Conservation (phyloP, 2,797 vertebrate species). For the Phataginus tetradactyla region DNA sequence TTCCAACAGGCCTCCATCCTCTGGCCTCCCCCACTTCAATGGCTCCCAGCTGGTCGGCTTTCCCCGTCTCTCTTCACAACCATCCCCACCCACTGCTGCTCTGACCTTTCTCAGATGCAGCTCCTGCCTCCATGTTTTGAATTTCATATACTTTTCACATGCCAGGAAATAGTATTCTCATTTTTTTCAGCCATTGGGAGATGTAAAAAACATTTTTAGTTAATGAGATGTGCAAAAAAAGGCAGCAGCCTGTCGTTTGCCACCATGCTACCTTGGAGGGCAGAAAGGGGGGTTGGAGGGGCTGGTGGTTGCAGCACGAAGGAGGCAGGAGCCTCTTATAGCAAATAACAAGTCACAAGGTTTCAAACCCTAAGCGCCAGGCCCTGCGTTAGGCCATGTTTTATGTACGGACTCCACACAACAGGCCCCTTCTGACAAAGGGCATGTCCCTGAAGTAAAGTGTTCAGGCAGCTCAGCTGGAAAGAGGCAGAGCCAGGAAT, state of each 20-base stretch:
- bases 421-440: not conserved
- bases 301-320: rapidly evolving
- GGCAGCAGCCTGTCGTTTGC: not conserved
- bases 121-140: not conserved
- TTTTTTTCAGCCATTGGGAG: not conserved
- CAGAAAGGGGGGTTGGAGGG: not conserved
- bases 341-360: not conserved
- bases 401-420: not conserved
- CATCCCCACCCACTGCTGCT: not conserved
- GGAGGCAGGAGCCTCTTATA: too few relatives aligned
- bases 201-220: not conserved
- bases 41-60: not conserved
- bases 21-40: not conserved
- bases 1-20: not conserved
- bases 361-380: not conserved
- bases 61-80: not conserved
- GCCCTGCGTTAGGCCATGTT: not conserved
- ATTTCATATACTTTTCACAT: not conserved
- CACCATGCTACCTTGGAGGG: not conserved
- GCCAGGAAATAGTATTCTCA: not conserved
- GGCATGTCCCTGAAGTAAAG: not conserved
- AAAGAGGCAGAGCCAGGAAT: not conserved
- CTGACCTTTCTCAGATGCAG: not conserved
- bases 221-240: not conserved
- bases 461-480: not conserved